phyloP scores from a whole-genome alignment of 2,797 vertebrate species.

The Huso huso region DNA sequence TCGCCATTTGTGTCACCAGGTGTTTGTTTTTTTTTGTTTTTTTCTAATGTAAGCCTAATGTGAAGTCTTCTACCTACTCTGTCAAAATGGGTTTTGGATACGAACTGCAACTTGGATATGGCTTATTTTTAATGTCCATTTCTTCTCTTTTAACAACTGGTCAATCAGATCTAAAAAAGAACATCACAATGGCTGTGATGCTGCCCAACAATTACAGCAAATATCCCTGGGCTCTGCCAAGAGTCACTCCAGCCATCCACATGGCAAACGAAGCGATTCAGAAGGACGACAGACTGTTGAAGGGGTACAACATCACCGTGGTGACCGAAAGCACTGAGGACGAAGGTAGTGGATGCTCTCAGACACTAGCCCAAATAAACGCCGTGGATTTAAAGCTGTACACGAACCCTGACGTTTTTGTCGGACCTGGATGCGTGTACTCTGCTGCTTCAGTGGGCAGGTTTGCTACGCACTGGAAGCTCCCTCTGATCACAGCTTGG shows the following conservation, averaged over 20 bases:
- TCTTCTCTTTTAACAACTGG: conserved; percentile 35
- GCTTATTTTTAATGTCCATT: conserved; percentile 36
- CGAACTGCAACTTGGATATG: conserved; percentile 41
- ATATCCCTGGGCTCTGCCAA: conserved; percentile 89
- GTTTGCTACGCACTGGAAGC: conserved; percentile 89
- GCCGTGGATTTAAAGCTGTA: conserved; percentile 91
- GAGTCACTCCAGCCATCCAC: conserved; percentile 83
- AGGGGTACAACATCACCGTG: conserved; percentile 65
- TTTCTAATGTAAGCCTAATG: not conserved
- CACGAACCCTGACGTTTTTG: conserved; percentile 79
- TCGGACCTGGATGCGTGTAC: conserved; percentile 92
- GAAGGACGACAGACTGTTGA: conserved; percentile 51
- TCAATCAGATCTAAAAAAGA: conserved; percentile 33
- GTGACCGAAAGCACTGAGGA: conserved; percentile 84
- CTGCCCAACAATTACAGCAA: conserved; percentile 81
- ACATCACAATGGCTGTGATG: conserved; percentile 85
- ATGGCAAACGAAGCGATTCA: conserved; percentile 81
- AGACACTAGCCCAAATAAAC: conserved; percentile 80
- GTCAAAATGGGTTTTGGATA: conserved; percentile 29
- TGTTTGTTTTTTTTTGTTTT: not conserved
- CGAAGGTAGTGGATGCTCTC: conserved; percentile 78
- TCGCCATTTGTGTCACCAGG: not conserved
- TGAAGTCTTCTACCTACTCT: not conserved
- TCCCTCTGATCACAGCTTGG: conserved; percentile 85
- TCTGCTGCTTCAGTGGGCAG: conserved; percentile 85